Conservation (phyloP, 2,113 vertebrate species). For the Noctilio leporinus region DNA sequence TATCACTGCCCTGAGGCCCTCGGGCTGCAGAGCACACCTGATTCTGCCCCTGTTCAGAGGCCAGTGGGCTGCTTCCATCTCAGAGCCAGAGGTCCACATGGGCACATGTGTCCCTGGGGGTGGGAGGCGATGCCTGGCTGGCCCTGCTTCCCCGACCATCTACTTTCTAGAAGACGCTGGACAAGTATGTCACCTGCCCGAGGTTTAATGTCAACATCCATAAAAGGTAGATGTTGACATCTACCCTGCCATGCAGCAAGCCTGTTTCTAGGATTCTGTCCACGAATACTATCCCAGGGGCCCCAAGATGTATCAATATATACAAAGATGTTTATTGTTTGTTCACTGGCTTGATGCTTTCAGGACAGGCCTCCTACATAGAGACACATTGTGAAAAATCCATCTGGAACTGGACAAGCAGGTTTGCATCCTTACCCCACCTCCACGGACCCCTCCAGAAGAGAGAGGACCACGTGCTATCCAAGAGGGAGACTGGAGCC, state of each 20-base stretch:
- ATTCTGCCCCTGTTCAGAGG: background rate
- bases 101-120: background rate
- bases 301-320: background rate
- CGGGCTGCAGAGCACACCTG: background rate
- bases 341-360: no score
- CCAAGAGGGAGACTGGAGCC: background rate
- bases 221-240: background rate
- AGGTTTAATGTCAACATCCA: background rate
- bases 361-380: no score
- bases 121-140: background rate
- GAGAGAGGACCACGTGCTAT: background rate
- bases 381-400: background rate
- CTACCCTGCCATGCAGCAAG: background rate
- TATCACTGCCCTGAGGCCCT: background rate
- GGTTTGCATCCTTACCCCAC: background rate
- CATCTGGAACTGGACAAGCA: background rate
- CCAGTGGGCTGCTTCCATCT: background rate
- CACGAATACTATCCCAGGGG: background rate
- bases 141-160: background rate
- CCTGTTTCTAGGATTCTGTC: background rate
- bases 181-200: background rate
- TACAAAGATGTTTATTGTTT: background rate
- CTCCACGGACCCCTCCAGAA: background rate
- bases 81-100: background rate
- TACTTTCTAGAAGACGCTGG: background rate